These are phyloP conservation scores for Coreoperca whiteheadi DNA, from an alignment of 2,113 vertebrate genomes.

Conservation along the genomic window DNA sequence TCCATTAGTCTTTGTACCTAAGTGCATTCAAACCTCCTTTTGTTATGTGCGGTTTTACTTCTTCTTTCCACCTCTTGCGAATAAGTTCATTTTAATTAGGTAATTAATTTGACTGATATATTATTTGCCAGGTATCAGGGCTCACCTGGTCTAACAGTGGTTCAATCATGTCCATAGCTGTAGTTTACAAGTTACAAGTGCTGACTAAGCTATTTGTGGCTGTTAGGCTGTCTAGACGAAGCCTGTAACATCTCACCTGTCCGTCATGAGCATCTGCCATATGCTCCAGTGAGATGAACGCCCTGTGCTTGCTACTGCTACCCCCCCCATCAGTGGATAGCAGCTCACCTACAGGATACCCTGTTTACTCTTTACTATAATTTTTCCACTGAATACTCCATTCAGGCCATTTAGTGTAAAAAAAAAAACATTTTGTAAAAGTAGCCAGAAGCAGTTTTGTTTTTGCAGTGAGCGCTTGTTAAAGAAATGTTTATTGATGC, in stretches of 20 bases:
- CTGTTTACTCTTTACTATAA: neutral
- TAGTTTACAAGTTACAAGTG: conserved; percentile 21
- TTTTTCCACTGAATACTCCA: neutral
- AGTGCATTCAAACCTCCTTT: neutral
- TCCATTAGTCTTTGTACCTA: neutral
- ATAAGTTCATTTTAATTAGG: neutral
- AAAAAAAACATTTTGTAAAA: neutral
- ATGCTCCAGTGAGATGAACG: conserved; percentile 25
- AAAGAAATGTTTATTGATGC: neutral
- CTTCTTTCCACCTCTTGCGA: neutral
- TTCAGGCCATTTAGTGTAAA: neutral
- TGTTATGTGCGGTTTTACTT: neutral
- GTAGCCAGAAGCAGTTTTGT: neutral
- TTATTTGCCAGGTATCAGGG: conserved; percentile 5
- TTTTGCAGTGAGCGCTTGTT: neutral
- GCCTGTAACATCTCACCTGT: conserved; percentile 46
- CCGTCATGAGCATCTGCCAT: conserved; percentile 25
- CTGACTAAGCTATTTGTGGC: conserved; percentile 35
- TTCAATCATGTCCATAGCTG: conserved; percentile 1
- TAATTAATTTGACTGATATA: neutral
- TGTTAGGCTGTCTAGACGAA: conserved; percentile 43
- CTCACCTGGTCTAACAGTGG: neutral
- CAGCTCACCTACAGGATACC: neutral
- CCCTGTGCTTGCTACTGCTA: neutral
- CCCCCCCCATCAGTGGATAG: neutral